Evolutionary conservation across 2,888 invertebrate genomes (phyloP).

Genomic region (Micoletzkya japonica): DNA sequence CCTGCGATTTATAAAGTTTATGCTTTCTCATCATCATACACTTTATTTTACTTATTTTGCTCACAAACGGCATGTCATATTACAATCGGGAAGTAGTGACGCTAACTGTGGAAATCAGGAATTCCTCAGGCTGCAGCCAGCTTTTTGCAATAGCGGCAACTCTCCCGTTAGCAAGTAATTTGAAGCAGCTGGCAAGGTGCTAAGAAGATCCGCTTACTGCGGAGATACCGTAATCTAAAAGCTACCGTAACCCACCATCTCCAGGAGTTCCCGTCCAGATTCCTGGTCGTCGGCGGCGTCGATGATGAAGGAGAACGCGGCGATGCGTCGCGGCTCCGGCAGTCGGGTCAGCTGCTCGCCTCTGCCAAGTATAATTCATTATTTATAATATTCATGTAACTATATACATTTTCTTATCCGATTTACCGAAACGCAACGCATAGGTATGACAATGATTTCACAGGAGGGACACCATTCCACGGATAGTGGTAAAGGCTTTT

Average conservation of each 20-base stretch:
- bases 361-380: constrained; percentile 34
- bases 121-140: too few species aligned
- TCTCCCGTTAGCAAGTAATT: too few species aligned
- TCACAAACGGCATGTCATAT: neutral
- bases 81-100: neutral
- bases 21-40: too few species aligned
- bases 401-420: too few species aligned
- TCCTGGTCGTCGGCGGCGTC: constrained; percentile 36
- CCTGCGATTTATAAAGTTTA: constrained; percentile 71
- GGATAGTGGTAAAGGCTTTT: too few species aligned
- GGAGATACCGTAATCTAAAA: neutral
- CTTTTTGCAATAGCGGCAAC: too few species aligned
- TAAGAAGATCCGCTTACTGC: neutral
- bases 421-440: too few species aligned
- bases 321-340: constrained; percentile 75
- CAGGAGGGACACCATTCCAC: too few species aligned
- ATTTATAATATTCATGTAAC: neutral
- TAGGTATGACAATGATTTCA: too few species aligned
- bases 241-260: constrained; percentile 32
- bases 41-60: neutral
- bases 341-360: constrained; percentile 66
- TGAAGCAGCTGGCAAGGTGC: too few species aligned
- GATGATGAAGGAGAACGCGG: constrained; percentile 76
- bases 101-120: neutral
- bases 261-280: constrained; percentile 37